Conservation (phyloP, 2,797 vertebrate genomes). For the Hemibagrus guttatus region DNA sequence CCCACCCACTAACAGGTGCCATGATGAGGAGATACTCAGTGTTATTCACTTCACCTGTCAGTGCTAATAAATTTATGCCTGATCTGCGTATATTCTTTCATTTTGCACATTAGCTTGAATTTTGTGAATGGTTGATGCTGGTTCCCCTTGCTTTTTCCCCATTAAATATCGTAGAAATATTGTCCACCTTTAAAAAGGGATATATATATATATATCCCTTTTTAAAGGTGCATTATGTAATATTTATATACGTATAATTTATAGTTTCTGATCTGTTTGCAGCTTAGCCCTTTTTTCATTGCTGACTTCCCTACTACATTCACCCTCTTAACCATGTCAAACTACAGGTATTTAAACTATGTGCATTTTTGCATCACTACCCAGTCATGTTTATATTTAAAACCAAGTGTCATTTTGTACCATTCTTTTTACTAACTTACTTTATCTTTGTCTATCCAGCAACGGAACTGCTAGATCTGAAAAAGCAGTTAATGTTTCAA, state of each 20-base stretch:
- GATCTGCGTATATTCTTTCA: neutral
- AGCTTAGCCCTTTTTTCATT: neutral
- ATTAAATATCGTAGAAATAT: too few species aligned
- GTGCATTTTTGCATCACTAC: neutral
- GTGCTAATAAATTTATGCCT: too few species aligned
- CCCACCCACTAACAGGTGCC: too few species aligned
- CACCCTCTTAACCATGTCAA: neutral
- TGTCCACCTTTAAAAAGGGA: too few species aligned
- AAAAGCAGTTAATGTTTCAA: neutral
- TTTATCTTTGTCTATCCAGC: slow-evolving; percentile 43
- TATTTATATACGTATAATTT: too few species aligned
- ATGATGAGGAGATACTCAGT: too few species aligned
- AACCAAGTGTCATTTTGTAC: neutral
- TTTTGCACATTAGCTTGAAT: neutral
- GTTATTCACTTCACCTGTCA: too few species aligned
- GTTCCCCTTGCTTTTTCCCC: neutral
- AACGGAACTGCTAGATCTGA: slow-evolving; percentile 11
- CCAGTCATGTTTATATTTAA: neutral
- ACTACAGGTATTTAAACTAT: slow-evolving; percentile 25
- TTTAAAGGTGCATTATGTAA: neutral
- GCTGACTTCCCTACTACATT: neutral
- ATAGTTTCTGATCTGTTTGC: neutral
- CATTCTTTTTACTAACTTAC: neutral
- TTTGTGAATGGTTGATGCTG: neutral
- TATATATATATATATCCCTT: too few species aligned